Base-by-base conservation (phyloP, 2,888 invertebrate genomes). In the Pachycephus smyrnensis region DNA sequence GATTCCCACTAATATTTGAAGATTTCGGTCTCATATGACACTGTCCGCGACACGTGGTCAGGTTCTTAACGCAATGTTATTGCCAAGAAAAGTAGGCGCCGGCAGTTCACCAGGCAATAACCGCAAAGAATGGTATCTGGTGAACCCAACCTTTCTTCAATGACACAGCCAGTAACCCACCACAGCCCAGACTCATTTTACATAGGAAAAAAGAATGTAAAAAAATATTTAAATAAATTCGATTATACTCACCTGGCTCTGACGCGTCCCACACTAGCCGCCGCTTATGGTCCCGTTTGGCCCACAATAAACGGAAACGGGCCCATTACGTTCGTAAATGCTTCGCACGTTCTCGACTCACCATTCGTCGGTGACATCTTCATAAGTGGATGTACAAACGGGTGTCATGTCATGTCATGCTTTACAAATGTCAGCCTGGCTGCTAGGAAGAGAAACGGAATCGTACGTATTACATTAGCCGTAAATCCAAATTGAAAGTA, bases 31-130 rank as follows among this genome's bases (percentile, higher is more conserved):
- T 86, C 83, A 87, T 86, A 86, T 86, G 83, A 84, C 84, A 79
- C 78, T 77, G 77, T 73, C 78, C 84, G 89, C 87, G 88, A 90
- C 90, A 90, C 88, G 87, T 90, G 90, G 88, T 85, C 74, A 77
- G 84, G 85, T 85, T 88, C 87, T 89, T 89, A 86, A 85, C 79
- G 79, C 80, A 55, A 80, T 83, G 84, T 88, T 89, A 89, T 89
- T 89, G 84, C 85, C 80, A 35, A 80, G 80, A 79, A 84, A 82
- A 85, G 55, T 55, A 83, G 83, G 71, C 81, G 80, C 84, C 83
- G 77, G 86, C 81, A 86, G 86, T 84, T 85, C 82, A 84, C 85
- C 85, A 85, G 85, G 85, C 84, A 86, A 87, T 86, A 86, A 88
- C 55, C 2, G 55, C 55, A 2, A 55, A 23, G 55, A 55, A 55